Base-by-base conservation (phyloP, 2,888 invertebrate genomes). In the Limnephilus marmoratus region DNA sequence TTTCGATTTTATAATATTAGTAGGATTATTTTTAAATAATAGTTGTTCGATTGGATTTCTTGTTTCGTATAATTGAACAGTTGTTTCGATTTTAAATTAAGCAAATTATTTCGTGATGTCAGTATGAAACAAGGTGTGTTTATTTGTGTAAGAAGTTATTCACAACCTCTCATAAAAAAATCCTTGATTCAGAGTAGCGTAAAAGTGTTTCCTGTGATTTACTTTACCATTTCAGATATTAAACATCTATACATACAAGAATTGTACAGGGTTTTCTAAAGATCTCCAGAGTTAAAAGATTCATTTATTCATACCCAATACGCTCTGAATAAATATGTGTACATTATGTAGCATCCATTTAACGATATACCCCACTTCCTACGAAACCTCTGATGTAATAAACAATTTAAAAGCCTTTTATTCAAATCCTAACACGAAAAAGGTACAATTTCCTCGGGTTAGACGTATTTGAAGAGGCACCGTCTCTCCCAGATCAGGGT, bases 311-410 rank as follows among this genome's bases (percentile, higher is more conserved):
- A 24, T 24, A 68, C 68, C 68, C 68, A 68, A 68, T 68, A 68
- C n/a, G 68, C 68, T 68, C 68, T 68, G 68, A 68, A 68, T 68
- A 68, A 68, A 68, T 68, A 68, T 68, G 68, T 68, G 9, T 68
- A 68, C n/a, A 68, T 68, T 68, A 68, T 68, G 68, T n/a, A 68
- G 68, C 68, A 68, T 68, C 68, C 68, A 68, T 68, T 68, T 68
- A 68, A 68, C 68, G 68, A 68, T 68, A 68, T 68, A 24, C 68
- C 24, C 68, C 68, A 68, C 68, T 68, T 68, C 68, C 68, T n/a
- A 24, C 24, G 9, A 68, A 68, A 68, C 68, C 68, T 68, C 68
- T 68, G 68, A 68, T 68, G 68, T 68, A 68, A 68, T 68, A 68
- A 68, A 68, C 68, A 68, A 68, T 68, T 68, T 68, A 68, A 68